Conservation (phyloP, 1,140 invertebrate genomes). For the Drosophila ogumai region DNA sequence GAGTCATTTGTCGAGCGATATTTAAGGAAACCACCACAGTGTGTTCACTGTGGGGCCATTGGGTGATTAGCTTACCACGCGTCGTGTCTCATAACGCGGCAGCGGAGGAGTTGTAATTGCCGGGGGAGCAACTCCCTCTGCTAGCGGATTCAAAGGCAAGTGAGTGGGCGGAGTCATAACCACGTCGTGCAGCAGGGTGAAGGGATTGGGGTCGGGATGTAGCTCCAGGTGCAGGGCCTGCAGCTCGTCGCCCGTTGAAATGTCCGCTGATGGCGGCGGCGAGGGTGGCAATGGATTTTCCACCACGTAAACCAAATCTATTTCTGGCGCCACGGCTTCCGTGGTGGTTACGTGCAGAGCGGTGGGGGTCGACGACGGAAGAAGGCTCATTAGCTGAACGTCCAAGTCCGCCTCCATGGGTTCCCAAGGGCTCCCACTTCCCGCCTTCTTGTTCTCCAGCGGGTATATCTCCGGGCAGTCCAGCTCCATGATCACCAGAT, state of each 20-base stretch:
- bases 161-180: slow-evolving; percentile 33
- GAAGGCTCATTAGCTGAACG: slow-evolving; percentile 44
- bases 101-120: slow-evolving; percentile 7
- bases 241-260: slow-evolving; percentile 49
- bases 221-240: slow-evolving; percentile 34
- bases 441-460: slow-evolving; percentile 19
- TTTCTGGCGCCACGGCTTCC: slow-evolving; percentile 49
- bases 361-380: slow-evolving; percentile 23
- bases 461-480: slow-evolving; percentile 42
- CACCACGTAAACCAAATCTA: slow-evolving; percentile 76
- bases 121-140: slow-evolving; percentile 9
- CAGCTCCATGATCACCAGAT: slow-evolving; percentile 67
- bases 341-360: slow-evolving; percentile 24
- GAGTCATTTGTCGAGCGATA: not conserved
- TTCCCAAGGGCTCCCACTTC: not conserved
- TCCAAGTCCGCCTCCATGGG: slow-evolving; percentile 24
- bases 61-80: slow-evolving; percentile 75
- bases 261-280: slow-evolving; percentile 61
- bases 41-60: slow-evolving; percentile 19
- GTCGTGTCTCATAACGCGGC: slow-evolving; percentile 70
- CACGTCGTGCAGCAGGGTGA: slow-evolving; percentile 54
- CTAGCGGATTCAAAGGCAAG: slow-evolving; percentile 7
- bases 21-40: not conserved
- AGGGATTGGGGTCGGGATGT: slow-evolving; percentile 48
- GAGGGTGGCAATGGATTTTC: slow-evolving; percentile 76